These are phyloP conservation scores for Cariama cristata DNA, from an alignment of 2,113 vertebrate species.

Conservation along the genomic window DNA sequence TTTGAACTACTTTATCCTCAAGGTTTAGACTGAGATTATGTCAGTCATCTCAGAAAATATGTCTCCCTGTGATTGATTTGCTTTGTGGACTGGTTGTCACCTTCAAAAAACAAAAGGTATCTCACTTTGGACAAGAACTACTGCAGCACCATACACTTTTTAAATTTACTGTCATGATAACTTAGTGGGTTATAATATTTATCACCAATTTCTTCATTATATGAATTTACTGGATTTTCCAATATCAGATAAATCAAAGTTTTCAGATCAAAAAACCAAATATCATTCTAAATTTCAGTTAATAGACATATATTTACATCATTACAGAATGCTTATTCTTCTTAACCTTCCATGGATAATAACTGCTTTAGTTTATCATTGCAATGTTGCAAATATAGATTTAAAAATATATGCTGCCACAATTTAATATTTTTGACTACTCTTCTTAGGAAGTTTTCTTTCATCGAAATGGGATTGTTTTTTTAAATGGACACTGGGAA, in stretches of 20 bases:
- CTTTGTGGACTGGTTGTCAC: not conserved
- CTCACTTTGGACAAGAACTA: not conserved
- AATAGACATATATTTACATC: not conserved
- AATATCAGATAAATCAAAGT: not conserved
- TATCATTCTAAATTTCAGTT: not conserved
- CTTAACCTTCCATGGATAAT: not conserved
- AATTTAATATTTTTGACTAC: not conserved
- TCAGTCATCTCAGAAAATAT: not conserved
- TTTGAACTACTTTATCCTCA: not conserved
- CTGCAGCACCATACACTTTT: not conserved
- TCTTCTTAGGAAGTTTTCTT: not conserved
- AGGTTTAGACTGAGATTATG: not conserved
- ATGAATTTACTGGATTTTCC: not conserved
- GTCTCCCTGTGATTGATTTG: not conserved
- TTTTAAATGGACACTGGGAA: not conserved
- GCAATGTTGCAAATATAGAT: not conserved
- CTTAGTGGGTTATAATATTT: not conserved
- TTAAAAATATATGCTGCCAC: not conserved
- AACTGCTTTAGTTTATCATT: not conserved
- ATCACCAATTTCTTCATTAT: not conserved
- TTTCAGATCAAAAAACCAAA: not conserved
- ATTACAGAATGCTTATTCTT: not conserved
- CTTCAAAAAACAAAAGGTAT: not conserved
- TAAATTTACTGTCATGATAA: not conserved
- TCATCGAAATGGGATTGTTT: not conserved